These are phyloP conservation scores for Rhincodon typus DNA, from an alignment of 2,797 vertebrate genomes.

Conservation along the genomic window DNA sequence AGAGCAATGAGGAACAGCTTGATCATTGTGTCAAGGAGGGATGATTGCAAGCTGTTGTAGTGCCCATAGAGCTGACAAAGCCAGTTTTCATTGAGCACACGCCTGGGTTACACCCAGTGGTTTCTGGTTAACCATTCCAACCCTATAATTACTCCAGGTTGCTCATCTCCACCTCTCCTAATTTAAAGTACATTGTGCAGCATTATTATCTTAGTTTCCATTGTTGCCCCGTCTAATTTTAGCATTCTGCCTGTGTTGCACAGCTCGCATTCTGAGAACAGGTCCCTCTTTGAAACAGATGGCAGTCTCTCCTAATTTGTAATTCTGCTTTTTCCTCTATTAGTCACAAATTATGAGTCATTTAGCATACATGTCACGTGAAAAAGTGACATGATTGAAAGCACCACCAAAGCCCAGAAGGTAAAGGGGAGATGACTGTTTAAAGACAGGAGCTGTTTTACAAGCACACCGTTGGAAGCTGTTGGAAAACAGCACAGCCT, in stretches of 20 bases:
- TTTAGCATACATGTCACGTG: not conserved
- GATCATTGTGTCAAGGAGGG: not conserved
- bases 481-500: not conserved
- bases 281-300: not conserved
- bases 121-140: not conserved
- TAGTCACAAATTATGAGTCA: not conserved
- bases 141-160: conserved; percentile 6
- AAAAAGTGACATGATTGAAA: not conserved
- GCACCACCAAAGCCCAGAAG: not conserved
- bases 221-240: not conserved
- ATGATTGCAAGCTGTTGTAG: not conserved
- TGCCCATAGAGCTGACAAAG: not conserved
- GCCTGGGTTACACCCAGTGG: not conserved
- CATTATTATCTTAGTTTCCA: not conserved
- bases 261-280: not conserved
- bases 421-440: not conserved
- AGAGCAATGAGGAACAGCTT: not conserved
- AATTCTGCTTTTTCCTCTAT: not conserved
- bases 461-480: not conserved
- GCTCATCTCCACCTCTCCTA: not conserved
- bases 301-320: not conserved
- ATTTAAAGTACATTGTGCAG: not conserved
- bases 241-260: not conserved
- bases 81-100: not conserved
- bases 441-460: not conserved